Conservation (phyloP, 2,888 invertebrate genomes). For the Stegophylla sp. region DNA sequence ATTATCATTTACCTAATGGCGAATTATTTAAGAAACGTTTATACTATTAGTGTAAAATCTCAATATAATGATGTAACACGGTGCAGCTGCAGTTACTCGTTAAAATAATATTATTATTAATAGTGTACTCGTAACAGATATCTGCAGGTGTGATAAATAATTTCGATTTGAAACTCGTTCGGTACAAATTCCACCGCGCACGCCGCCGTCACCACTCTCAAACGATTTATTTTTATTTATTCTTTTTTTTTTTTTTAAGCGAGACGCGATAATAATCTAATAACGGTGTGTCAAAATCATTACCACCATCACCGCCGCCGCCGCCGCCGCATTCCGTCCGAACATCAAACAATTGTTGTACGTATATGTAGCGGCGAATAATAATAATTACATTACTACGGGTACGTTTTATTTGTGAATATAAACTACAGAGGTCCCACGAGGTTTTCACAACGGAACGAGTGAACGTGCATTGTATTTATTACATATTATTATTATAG, state of each 20-base stretch:
- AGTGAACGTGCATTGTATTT: too few relatives aligned
- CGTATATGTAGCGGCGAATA: too few relatives aligned
- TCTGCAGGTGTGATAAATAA: neutral
- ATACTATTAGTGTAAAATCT: too few relatives aligned
- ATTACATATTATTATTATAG: too few relatives aligned
- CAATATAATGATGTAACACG: too few relatives aligned
- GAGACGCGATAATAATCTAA: neutral
- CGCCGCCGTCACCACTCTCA: too few relatives aligned
- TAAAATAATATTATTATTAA: too few relatives aligned
- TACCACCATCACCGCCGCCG: neutral
- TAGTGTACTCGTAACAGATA: neutral
- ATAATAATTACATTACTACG: neutral
- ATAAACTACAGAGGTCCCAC: neutral
- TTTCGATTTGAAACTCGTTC: neutral
- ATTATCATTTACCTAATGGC: too few relatives aligned
- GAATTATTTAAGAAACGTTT: too few relatives aligned
- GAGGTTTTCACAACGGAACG: too few relatives aligned
- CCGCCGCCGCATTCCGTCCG: neutral
- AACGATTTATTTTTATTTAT: neutral
- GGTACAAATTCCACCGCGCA: neutral
- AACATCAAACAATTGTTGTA: neutral
- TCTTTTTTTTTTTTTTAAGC: too few relatives aligned
- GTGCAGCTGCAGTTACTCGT: too few relatives aligned
- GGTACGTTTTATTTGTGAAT: neutral
- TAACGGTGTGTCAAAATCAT: constrained; percentile 12